These are phyloP conservation scores for Zophobas atratus DNA, from an alignment of 1,140 invertebrate species.

Conservation along the genomic window DNA sequence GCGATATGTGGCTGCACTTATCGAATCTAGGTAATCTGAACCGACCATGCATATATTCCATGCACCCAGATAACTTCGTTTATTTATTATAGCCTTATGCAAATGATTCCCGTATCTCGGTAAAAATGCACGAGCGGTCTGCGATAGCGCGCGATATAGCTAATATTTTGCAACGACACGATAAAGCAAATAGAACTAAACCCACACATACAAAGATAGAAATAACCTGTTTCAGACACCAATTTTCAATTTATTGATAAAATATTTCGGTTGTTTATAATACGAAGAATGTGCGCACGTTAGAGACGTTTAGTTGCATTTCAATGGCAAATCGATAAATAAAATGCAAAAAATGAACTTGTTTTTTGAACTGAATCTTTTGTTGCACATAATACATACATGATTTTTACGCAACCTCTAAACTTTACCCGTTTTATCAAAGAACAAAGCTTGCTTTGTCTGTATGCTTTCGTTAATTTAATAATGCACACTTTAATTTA, in stretches of 20 bases:
- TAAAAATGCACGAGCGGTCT: conserved; percentile 60
- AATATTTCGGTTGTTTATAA: no score
- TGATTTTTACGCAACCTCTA: no score
- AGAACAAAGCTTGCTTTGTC: no score
- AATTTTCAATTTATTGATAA: conserved; percentile 29
- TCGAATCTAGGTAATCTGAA: conserved; percentile 61
- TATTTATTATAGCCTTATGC: conserved; percentile 63
- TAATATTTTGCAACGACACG: conserved; percentile 55
- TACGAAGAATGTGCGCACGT: no score
- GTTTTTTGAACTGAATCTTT: no score
- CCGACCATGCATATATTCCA: conserved; percentile 58
- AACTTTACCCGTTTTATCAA: no score
- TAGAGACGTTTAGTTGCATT: no score
- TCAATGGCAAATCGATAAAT: no score
- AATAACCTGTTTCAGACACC: conserved; percentile 3
- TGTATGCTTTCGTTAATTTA: no score
- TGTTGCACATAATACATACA: no score
- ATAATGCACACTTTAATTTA: no score
- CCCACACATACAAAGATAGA: conserved; percentile 48
- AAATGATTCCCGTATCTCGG: conserved; percentile 59
- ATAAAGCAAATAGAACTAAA: conserved; percentile 58
- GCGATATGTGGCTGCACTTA: conserved; percentile 56
- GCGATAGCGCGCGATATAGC: conserved; percentile 55
- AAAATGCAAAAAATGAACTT: no score
- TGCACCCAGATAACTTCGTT: conserved; percentile 61